Evolutionary conservation across 2,888 invertebrate species (phyloP).

Genomic region (Eumacrocentrus americanus): DNA sequence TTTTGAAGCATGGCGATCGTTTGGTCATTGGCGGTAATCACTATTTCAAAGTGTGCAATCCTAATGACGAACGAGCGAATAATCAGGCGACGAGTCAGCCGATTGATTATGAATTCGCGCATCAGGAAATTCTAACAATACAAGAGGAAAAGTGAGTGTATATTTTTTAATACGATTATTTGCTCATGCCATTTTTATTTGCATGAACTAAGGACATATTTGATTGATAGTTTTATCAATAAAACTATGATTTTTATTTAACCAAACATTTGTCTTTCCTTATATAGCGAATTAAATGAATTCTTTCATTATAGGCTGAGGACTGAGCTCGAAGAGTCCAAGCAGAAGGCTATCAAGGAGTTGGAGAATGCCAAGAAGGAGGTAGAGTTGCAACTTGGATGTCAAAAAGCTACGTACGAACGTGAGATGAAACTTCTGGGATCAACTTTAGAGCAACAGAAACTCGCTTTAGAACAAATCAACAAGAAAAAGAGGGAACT

Average conservation of each 20-base stretch:
- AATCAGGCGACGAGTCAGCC: slow-evolving; percentile 47
- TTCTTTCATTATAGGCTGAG: too few species aligned
- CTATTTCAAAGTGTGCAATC: slow-evolving; percentile 66
- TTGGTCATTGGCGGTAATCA: slow-evolving; percentile 67
- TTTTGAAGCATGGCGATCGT: slow-evolving; percentile 65
- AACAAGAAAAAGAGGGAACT: slow-evolving; percentile 52
- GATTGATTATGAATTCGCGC: slow-evolving; percentile 65
- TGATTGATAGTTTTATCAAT: too few species aligned
- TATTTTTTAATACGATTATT: not conserved
- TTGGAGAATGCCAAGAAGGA: slow-evolving; percentile 56
- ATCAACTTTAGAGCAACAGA: slow-evolving; percentile 55
- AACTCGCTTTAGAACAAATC: slow-evolving; percentile 52
- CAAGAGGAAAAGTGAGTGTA: slow-evolving; percentile 63
- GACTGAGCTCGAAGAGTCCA: slow-evolving; percentile 58
- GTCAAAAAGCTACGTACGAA: slow-evolving; percentile 56
- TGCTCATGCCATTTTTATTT: too few species aligned
- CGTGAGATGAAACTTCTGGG: slow-evolving; percentile 53
- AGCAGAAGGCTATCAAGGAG: slow-evolving; percentile 56
- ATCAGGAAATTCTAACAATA: slow-evolving; percentile 64
- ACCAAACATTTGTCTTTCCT: too few species aligned
- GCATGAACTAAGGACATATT: too few species aligned
- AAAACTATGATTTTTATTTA: too few species aligned
- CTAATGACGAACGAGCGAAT: slow-evolving; percentile 53
- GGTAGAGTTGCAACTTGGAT: slow-evolving; percentile 52
- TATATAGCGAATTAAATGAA: too few species aligned